Conservation (phyloP, 1,140 invertebrate genomes). For the Drosophila hydei region DNA sequence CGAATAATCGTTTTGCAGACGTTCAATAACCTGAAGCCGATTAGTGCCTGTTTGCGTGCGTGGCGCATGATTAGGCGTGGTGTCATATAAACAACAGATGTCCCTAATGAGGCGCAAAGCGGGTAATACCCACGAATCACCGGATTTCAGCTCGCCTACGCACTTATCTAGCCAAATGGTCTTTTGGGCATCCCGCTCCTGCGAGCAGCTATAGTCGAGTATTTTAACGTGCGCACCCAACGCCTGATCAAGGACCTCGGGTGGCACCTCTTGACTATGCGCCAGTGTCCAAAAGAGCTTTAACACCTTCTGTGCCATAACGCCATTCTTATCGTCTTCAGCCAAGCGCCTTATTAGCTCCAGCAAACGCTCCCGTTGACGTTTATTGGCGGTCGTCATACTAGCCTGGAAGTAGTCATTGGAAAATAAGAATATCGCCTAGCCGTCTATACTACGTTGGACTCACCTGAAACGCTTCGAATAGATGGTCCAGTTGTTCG, state of each 20-base stretch:
- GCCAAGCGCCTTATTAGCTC: constrained; percentile 97
- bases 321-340: constrained; percentile 99
- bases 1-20: constrained; percentile 95
- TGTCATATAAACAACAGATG: constrained; percentile 97
- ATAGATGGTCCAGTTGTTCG: constrained; percentile 98
- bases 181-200: constrained; percentile 98
- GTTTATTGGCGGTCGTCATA: constrained; percentile 98
- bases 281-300: constrained; percentile 98
- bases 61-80: constrained; percentile 89
- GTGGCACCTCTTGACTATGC: constrained; percentile 97
- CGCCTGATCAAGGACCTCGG: constrained; percentile 99
- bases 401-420: constrained; percentile 87
- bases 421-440: not conserved
- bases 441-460: not conserved
- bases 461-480: constrained; percentile 97
- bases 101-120: constrained; percentile 98
- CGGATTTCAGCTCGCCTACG: constrained; percentile 95
- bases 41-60: constrained; percentile 88
- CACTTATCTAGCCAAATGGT: constrained; percentile 97
- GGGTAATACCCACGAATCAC: constrained; percentile 95
- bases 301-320: constrained; percentile 99
- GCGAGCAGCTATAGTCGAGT: constrained; percentile 98
- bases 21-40: constrained; percentile 93
- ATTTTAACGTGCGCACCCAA: constrained; percentile 98
- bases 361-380: constrained; percentile 97